Base-by-base conservation (phyloP, 1,140 invertebrate genomes). In the Drosophila tsacasi region DNA sequence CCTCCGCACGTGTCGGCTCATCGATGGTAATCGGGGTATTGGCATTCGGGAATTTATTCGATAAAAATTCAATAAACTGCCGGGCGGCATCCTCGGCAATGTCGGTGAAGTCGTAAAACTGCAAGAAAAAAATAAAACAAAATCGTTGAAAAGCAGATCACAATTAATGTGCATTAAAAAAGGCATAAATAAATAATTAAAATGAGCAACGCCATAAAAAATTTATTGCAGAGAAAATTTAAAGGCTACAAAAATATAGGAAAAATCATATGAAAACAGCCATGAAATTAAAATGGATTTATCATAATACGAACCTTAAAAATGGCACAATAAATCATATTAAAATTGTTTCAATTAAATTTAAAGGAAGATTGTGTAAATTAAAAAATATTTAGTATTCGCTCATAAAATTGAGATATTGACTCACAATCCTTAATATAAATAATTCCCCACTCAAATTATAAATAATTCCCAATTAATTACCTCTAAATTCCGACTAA, bases 21-120 rank as follows among this genome's bases (percentile, higher is more conserved):
- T 90, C 84, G 59, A 92, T 92, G 64, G 79, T 47, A 61, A 83
- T 83, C 54, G 83, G 77, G 23, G 75, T 62, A 46, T 89, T 89
- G 57, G 79, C 60, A 61, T 72, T 78, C 58, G 90, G 77, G 76
- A 86, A 92, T 84, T 91, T 92, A 47, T 65, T 75, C 39, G 85
- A 64, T 58, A 93, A 81, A 80, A 81, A 93, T 80, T 93, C 92
- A 40, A 84, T 92, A 72, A 93, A 91, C 76, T 93, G 81, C 52
- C 89, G 83, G 63, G 92, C 92, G 21, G 92, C 91, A 59, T 91
- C 85, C 62, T 81, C 83, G 54, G 89, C 91, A 40, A 93, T 78
- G 49, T 92, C 89, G 35, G 83, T 79, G 25, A 83, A 92, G 79
- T 93, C 92, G 58, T 87, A 92, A 69, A 81, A 93, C 92, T 93